A percentile compares a stretch with the other conserved stretches of the same genome.
Conservation (phyloP, 1,140 invertebrate species). For the Pteromalus puparum region DNA sequence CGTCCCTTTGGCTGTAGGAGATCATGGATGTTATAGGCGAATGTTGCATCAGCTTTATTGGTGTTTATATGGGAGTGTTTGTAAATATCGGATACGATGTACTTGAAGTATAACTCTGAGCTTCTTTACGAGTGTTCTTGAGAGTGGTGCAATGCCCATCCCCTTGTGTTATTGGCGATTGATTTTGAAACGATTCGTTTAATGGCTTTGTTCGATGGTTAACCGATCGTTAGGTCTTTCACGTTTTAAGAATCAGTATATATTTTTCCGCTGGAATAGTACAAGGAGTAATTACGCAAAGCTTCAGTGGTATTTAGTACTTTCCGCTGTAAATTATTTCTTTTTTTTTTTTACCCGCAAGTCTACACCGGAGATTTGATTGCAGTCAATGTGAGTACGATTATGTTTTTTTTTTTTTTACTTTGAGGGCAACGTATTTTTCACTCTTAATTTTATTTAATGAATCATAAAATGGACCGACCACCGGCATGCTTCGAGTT, state of each 20-base stretch:
- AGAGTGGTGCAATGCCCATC: background rate
- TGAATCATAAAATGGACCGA: background rate
- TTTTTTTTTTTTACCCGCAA: background rate
- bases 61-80: background rate
- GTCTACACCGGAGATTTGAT: background rate
- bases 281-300: background rate
- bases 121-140: background rate
- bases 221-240: slow-evolving; percentile 10
- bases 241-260: slow-evolving; percentile 7
- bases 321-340: background rate
- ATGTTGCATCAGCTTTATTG: background rate
- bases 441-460: background rate
- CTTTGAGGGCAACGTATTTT: background rate
- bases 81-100: no score
- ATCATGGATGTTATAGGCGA: background rate
- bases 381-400: background rate
- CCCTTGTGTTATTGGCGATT: slow-evolving; percentile 12
- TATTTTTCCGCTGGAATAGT: slow-evolving; percentile 9
- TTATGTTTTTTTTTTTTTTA: background rate
- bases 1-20: background rate
- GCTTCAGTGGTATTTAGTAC: background rate
- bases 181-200: slow-evolving; percentile 8
- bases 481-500: background rate
- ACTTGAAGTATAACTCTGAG: background rate
- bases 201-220: background rate